A percentile compares a stretch with the other conserved stretches of the same genome.
phyloP scores from a whole-genome alignment of 2,797 vertebrate species.

The Halcyon smyrnensis region DNA sequence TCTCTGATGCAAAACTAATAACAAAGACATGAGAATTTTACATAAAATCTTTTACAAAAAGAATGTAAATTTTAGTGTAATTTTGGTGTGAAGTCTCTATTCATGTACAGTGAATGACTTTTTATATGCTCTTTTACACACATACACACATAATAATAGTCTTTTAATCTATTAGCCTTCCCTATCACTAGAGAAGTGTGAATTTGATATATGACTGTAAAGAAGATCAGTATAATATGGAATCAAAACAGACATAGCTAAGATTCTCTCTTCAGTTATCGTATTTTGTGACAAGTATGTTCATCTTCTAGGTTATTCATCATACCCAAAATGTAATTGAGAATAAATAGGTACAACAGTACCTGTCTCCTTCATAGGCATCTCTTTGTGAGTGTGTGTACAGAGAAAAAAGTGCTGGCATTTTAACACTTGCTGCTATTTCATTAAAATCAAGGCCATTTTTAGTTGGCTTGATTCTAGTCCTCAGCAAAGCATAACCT shows the following conservation, averaged over 20 bases:
- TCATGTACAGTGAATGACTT: neutral
- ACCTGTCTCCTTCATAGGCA: neutral
- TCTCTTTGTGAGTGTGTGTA: neutral
- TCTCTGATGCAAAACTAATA: neutral
- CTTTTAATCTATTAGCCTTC: neutral
- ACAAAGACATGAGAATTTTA: neutral
- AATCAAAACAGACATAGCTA: neutral
- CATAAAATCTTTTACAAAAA: neutral
- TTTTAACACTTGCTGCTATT: neutral
- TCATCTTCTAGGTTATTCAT: neutral
- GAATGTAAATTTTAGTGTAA: neutral
- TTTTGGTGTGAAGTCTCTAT: neutral
- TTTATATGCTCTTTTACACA: neutral
- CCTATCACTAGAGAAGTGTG: neutral
- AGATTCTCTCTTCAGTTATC: neutral
- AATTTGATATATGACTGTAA: neutral
- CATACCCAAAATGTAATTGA: neutral
- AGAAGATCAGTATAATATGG: neutral
- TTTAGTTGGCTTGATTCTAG: neutral
- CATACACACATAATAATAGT: neutral
- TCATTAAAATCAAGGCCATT: neutral
- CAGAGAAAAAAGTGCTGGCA: neutral
- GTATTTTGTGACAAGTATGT: neutral
- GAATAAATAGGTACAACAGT: neutral
- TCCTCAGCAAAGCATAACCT: neutral